These are phyloP conservation scores for Vespertilio murinus DNA, from an alignment of 2,797 vertebrate species.

Conservation along the genomic window DNA sequence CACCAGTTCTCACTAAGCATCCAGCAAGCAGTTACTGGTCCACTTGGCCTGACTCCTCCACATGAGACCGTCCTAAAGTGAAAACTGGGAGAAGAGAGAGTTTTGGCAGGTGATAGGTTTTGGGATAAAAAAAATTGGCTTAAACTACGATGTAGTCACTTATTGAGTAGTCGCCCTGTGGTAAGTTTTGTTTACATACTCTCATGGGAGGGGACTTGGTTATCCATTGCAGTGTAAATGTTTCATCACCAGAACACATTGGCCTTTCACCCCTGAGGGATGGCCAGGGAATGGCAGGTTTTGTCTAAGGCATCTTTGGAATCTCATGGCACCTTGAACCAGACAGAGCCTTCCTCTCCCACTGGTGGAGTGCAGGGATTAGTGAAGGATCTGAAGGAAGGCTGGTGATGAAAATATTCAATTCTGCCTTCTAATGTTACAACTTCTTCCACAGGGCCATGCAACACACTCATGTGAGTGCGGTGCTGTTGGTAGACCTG, in stretches of 20 bases:
- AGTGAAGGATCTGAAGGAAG: background rate
- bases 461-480: fast-evolving
- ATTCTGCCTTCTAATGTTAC: background rate
- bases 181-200: background rate
- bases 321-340: fast-evolving
- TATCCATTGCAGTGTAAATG: background rate
- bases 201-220: background rate
- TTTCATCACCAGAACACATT: too few relatives aligned
- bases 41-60: background rate
- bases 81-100: background rate
- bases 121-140: background rate
- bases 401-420: background rate
- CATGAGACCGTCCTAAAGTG: background rate
- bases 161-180: background rate
- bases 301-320: background rate
- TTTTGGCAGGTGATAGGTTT: background rate
- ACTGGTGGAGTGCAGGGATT: background rate
- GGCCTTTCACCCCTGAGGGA: background rate
- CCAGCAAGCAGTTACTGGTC: background rate
- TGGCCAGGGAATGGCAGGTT: background rate
- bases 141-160: background rate
- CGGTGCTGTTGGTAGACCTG: background rate
- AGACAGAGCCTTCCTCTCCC: background rate
- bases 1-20: background rate
- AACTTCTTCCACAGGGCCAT: background rate